Evolutionary conservation across 2,888 invertebrate species (phyloP).

Genomic region (Sarcophaga subvicina): DNA sequence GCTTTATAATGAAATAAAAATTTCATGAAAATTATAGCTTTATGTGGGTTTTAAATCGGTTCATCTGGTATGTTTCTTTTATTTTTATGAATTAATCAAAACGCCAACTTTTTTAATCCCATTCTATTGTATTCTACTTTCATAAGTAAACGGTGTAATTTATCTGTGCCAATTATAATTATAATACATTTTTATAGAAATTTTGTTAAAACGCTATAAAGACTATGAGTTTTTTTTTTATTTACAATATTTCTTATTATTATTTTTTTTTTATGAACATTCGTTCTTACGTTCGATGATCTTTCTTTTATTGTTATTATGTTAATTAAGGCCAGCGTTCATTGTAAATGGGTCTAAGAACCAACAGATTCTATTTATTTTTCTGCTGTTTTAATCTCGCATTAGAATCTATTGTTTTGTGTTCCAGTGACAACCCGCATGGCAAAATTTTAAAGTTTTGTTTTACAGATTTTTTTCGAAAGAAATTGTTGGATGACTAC

Average conservation of each 20-base stretch:
- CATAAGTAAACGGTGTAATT: conserved; percentile 16
- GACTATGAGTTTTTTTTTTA: conserved; percentile 30
- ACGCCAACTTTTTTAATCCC: not conserved
- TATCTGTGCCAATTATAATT: conserved; percentile 35
- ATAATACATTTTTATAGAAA: conserved; percentile 12
- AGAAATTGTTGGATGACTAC: no score
- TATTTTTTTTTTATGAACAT: not conserved
- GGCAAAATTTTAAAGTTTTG: not conserved
- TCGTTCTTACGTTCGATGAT: conserved; percentile 58
- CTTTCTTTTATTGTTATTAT: conserved; percentile 72
- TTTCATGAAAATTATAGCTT: no score
- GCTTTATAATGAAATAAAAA: no score
- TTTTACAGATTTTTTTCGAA: no score
- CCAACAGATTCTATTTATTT: not conserved
- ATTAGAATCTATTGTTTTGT: conserved; percentile 15
- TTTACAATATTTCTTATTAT: conserved; percentile 32
- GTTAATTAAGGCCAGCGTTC: conserved; percentile 76
- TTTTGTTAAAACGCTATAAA: conserved; percentile 28
- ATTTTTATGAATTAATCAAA: not conserved
- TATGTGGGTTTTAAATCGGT: no score
- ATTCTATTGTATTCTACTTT: not conserved
- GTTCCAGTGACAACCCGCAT: conserved; percentile 8
- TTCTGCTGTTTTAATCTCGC: not conserved
- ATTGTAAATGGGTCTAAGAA: conserved; percentile 71
- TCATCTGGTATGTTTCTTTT: no score